These are phyloP conservation scores for Agrotis ipsilon DNA, from an alignment of 2,888 invertebrate species.

Conservation along the genomic window DNA sequence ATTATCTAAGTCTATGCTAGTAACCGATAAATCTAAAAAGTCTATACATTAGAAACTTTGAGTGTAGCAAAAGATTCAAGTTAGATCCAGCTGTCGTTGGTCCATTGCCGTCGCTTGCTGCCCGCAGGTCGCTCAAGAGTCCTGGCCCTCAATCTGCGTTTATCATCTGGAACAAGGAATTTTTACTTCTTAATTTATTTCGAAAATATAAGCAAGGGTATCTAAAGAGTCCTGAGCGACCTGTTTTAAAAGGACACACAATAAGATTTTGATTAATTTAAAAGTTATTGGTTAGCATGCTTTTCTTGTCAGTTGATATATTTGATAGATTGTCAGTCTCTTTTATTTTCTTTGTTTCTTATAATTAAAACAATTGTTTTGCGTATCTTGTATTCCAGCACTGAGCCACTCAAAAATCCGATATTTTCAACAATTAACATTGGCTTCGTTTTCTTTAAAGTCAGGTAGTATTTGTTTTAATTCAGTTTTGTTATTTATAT, in stretches of 20 bases:
- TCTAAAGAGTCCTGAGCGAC: conserved; percentile 87
- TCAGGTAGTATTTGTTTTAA: not conserved
- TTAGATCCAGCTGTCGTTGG: conserved; percentile 60
- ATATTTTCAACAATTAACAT: not conserved
- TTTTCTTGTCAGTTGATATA: conserved; percentile 1
- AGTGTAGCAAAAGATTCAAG: conserved; percentile 54
- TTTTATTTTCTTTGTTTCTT: conserved; percentile 18
- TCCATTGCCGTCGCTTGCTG: conserved; percentile 61
- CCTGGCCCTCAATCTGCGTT: conserved; percentile 89
- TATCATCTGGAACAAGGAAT: conserved; percentile 90
- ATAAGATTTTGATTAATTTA: conserved; percentile 35
- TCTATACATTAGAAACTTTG: conserved; percentile 52
- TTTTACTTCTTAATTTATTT: conserved; percentile 83
- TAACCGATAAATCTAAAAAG: conserved; percentile 18
- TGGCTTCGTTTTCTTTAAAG: too few species aligned
- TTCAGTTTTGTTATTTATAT: too few species aligned
- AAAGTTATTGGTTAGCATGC: conserved; percentile 25
- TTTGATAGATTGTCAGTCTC: not conserved
- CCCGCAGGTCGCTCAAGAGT: conserved; percentile 88
- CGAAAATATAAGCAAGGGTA: conserved; percentile 72
- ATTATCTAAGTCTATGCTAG: not conserved
- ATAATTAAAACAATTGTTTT: not conserved
- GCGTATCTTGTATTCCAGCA: not conserved
- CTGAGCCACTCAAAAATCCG: not conserved
- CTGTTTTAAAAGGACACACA: conserved; percentile 70